Conservation (phyloP, 2,113 vertebrate genomes). For the Alethe diademata region DNA sequence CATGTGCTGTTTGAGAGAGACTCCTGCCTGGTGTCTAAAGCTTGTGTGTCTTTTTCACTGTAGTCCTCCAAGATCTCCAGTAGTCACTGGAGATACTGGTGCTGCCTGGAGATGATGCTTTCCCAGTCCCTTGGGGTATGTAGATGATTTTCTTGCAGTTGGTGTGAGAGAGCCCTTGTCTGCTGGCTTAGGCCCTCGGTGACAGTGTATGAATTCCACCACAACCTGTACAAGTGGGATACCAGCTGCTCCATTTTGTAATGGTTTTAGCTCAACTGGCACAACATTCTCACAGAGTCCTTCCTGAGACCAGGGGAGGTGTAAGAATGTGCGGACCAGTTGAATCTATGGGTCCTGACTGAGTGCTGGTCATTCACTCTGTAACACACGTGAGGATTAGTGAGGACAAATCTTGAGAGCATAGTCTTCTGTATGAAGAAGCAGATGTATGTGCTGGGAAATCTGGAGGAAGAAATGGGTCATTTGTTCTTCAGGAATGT, state of each 20-base stretch:
- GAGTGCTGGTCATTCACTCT: neutral
- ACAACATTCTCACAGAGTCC: neutral
- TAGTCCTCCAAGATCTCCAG: neutral
- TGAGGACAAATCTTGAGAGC: neutral
- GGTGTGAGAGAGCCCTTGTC: neutral
- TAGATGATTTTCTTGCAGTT: neutral
- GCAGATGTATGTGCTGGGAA: neutral
- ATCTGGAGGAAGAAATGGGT: neutral
- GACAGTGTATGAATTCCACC: neutral
- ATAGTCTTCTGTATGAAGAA: fast-evolving
- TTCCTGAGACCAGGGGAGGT: neutral
- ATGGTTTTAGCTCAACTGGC: neutral
- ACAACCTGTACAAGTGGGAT: neutral
- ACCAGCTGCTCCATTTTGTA: neutral
- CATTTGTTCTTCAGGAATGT: neutral
- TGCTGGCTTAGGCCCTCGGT: neutral
- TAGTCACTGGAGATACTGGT: neutral
- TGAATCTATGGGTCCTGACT: neutral
- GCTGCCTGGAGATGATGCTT: neutral
- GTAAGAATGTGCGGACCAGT: neutral
- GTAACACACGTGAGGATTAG: neutral
- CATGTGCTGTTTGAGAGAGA: neutral
- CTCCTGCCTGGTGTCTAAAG: neutral
- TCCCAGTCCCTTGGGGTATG: neutral
- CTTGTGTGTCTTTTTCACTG: neutral